Conservation (phyloP, 2,888 invertebrate genomes). For the Melitaea athalia region DNA sequence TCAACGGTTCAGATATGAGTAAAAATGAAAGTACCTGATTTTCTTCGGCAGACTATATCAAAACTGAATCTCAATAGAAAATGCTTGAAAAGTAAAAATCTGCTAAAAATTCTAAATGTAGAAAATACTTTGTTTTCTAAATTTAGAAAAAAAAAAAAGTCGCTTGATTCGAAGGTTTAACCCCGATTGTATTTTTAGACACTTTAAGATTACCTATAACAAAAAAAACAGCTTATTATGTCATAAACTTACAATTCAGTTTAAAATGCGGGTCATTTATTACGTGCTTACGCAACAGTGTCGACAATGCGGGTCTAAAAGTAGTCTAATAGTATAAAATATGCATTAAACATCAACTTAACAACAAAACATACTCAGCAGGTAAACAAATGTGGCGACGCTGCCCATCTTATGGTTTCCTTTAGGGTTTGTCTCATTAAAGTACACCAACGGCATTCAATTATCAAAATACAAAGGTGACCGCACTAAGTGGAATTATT, state of each 20-base stretch:
- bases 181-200: not conserved
- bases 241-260: not conserved
- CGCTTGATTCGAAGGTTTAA: too few relatives aligned
- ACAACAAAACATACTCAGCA: slow-evolving; percentile 17
- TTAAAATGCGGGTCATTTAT: not conserved
- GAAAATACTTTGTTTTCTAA: too few relatives aligned
- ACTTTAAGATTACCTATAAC: not conserved
- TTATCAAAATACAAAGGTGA: slow-evolving; percentile 51
- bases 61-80: too few relatives aligned
- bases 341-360: slow-evolving; percentile 10
- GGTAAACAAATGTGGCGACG: slow-evolving; percentile 34
- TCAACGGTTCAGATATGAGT: too few relatives aligned
- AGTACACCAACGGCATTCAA: slow-evolving; percentile 44
- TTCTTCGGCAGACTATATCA: too few relatives aligned
- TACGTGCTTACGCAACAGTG: not conserved
- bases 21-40: too few relatives aligned
- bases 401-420: slow-evolving; percentile 35
- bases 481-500: slow-evolving; percentile 64
- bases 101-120: too few relatives aligned
- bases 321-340: slow-evolving; percentile 13
- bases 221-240: not conserved
- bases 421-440: slow-evolving; percentile 38
- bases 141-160: too few relatives aligned
- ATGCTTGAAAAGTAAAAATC: too few relatives aligned
- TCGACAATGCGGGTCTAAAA: not conserved